A percentile compares a stretch with the other conserved stretches of the same genome.
Evolutionary conservation across 2,888 invertebrate genomes (phyloP).

Genomic region (Leucophenga maculata): DNA sequence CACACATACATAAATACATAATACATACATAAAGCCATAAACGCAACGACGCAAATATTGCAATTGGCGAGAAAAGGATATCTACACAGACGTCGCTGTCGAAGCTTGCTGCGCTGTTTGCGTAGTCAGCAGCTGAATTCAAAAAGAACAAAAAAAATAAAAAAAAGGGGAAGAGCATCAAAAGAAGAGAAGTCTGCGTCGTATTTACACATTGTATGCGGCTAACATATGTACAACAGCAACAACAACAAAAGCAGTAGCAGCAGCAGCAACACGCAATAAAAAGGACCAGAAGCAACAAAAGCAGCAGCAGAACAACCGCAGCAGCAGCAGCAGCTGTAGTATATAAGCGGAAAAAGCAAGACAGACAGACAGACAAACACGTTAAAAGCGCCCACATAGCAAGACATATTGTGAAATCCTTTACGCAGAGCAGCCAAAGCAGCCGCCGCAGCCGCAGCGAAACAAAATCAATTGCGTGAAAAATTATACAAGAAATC

Average conservation of each 20-base stretch:
- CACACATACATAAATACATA: not conserved
- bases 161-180: constrained; percentile 32
- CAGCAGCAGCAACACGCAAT: constrained; percentile 35
- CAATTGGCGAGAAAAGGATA: constrained; percentile 13
- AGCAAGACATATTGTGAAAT: not conserved
- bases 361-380: not conserved
- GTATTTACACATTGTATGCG: constrained; percentile 20
- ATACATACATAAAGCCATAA: constrained; percentile 2
- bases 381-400: constrained; percentile 43
- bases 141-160: constrained; percentile 34
- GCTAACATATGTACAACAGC: constrained; percentile 24
- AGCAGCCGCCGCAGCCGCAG: too few relatives aligned
- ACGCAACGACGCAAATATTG: constrained; percentile 13
- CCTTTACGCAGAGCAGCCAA: too few relatives aligned
- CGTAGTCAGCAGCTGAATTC: constrained; percentile 47
- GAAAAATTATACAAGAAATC: too few relatives aligned
- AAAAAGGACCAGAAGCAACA: constrained; percentile 15
- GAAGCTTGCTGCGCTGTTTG: constrained; percentile 41
- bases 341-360: not conserved
- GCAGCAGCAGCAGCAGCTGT: constrained; percentile 6
- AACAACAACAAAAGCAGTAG: too few relatives aligned
- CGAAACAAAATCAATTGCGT: too few relatives aligned
- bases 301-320: not conserved
- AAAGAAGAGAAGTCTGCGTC: constrained; percentile 33
- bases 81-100: constrained; percentile 1